A percentile compares a stretch with the other conserved stretches of the same genome.
Evolutionary conservation across 2,888 invertebrate species (phyloP).

Genomic region (Zhuqinia jingwanae): DNA sequence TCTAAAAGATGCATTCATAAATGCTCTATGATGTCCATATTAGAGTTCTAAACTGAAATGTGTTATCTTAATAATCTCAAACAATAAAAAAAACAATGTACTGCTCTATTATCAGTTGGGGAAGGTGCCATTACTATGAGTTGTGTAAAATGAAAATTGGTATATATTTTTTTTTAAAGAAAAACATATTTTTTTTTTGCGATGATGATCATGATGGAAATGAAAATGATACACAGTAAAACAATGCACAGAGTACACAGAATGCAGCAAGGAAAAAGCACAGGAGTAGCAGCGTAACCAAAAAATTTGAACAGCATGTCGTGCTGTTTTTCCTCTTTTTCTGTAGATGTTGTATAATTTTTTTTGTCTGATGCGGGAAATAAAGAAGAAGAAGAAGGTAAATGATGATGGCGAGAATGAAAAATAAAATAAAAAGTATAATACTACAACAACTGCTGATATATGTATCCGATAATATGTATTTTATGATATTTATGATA

Average conservation of each 20-base stretch:
- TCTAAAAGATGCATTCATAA: conserved; percentile 31
- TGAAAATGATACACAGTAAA: conserved; percentile 4
- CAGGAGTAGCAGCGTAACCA: no score
- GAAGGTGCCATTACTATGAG: conserved; percentile 61
- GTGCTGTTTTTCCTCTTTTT: no score
- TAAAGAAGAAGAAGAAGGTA: conserved; percentile 1
- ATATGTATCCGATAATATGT: not conserved
- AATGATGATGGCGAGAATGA: not conserved
- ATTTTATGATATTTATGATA: not conserved
- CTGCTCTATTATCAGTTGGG: conserved; percentile 61
- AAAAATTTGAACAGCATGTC: no score
- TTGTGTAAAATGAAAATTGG: conserved; percentile 31
- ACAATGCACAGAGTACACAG: no score
- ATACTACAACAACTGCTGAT: no score
- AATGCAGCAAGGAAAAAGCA: no score
- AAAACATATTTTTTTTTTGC: conserved; percentile 23
- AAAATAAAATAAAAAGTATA: conserved; percentile 8
- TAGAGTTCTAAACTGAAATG: conserved; percentile 42
- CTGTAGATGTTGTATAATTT: not conserved
- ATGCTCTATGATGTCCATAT: conserved; percentile 47
- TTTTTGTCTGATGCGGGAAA: not conserved
- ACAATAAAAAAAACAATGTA: conserved; percentile 59
- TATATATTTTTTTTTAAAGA: conserved; percentile 11
- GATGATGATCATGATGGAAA: not conserved
- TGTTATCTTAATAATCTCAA: conserved; percentile 58